Percentiles rank a stretch among this genome's conserved stretches.
Evolutionary conservation across 2,888 invertebrate genomes (phyloP).

Genomic region (Amiota communis): DNA sequence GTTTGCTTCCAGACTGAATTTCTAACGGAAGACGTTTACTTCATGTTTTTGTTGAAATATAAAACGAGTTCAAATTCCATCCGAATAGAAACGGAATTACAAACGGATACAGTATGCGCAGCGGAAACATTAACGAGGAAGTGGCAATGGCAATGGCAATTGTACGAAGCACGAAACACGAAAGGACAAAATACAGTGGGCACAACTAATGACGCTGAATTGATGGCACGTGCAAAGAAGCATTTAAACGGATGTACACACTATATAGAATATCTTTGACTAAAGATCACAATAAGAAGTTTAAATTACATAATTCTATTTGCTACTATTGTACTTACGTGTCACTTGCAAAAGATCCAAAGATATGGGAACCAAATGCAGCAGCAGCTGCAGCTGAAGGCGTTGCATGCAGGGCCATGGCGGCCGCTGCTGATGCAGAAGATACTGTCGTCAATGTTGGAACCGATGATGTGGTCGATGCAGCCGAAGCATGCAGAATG

Average conservation of each 20-base stretch:
- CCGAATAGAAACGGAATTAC: conserved; percentile 52
- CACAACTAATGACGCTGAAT: conserved; percentile 49
- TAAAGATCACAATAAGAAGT: no score
- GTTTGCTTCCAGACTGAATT: background rate
- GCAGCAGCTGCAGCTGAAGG: conserved; percentile 75
- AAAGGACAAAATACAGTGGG: background rate
- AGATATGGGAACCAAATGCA: conserved; percentile 79
- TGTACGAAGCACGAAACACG: background rate
- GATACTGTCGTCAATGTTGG: conserved; percentile 63
- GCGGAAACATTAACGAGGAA: conserved; percentile 67
- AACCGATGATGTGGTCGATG: conserved; percentile 48
- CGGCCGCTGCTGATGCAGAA: conserved; percentile 62
- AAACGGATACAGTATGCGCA: conserved; percentile 68
- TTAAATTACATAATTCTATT: conserved; percentile 6
- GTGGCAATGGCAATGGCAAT: conserved; percentile 15
- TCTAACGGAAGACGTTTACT: conserved; percentile 60
- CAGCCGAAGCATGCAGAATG: conserved; percentile 43
- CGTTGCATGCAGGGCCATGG: conserved; percentile 35
- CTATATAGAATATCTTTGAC: conserved; percentile 30
- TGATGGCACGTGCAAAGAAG: conserved; percentile 52
- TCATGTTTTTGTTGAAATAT: conserved; percentile 65
- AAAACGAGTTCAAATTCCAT: conserved; percentile 63
- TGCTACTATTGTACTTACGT: conserved; percentile 72
- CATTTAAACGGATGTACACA: conserved; percentile 42
- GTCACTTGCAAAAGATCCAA: conserved; percentile 77